These are phyloP conservation scores for Acipenser oxyrinchus DNA, from an alignment of 2,797 vertebrate genomes.

Conservation along the genomic window DNA sequence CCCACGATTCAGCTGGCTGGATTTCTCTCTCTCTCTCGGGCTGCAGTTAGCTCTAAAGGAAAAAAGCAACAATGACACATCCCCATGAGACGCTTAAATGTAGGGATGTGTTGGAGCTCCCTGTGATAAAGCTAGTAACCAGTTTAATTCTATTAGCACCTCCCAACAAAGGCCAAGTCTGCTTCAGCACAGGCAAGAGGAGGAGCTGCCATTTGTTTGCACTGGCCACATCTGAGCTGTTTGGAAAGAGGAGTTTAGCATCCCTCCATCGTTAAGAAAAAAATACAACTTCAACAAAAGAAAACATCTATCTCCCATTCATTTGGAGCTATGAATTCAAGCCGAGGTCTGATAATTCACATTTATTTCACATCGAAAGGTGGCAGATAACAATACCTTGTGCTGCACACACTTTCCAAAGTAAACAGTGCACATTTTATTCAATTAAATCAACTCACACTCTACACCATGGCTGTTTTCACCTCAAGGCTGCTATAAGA, in stretches of 20 bases:
- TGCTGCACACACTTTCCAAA: no score
- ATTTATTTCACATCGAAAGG: background rate
- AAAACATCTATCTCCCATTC: background rate
- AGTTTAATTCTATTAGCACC: constrained; percentile 67
- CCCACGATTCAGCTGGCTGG: constrained; percentile 38
- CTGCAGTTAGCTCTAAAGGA: constrained; percentile 38
- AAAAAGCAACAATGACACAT: constrained; percentile 36
- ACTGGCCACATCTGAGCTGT: constrained; percentile 46
- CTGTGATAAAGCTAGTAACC: constrained; percentile 50
- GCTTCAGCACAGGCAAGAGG: background rate
- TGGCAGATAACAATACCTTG: background rate
- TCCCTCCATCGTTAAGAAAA: constrained; percentile 12
- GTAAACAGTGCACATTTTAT: background rate
- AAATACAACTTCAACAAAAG: background rate
- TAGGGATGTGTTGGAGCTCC: constrained; percentile 47
- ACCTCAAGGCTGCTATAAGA: constrained; percentile 61
- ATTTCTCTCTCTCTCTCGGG: constrained; percentile 51
- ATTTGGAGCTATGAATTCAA: background rate
- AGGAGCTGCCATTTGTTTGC: constrained; percentile 56
- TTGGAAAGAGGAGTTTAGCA: constrained; percentile 46
- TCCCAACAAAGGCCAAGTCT: constrained; percentile 46
- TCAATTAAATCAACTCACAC: constrained; percentile 15
- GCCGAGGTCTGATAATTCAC: background rate
- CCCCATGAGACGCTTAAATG: constrained; percentile 54
- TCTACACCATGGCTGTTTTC: constrained; percentile 54